Conservation (phyloP, 2,888 invertebrate species). For the Augiades crinisus region DNA sequence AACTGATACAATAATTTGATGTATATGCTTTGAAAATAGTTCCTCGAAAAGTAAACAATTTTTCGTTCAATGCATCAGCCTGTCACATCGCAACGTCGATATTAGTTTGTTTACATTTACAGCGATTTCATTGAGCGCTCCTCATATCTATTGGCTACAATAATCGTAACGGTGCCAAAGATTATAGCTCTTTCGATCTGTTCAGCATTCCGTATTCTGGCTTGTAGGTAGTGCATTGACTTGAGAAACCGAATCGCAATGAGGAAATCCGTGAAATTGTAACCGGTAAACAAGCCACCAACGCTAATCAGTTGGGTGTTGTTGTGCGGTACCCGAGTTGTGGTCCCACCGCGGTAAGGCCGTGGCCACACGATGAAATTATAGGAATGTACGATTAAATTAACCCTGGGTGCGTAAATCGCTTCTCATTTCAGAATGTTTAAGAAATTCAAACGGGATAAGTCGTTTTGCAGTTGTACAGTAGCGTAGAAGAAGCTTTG, state of each 20-base stretch:
- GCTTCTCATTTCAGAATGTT: too few relatives aligned
- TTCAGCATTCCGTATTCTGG: slow-evolving; percentile 10
- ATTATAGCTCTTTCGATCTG: slow-evolving; percentile 15
- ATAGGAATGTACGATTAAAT: too few relatives aligned
- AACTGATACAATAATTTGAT: too few relatives aligned
- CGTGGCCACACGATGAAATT: too few relatives aligned
- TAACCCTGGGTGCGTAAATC: too few relatives aligned
- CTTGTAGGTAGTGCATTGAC: slow-evolving; percentile 20
- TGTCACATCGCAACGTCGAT: neutral
- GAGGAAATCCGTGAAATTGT: slow-evolving; percentile 19
- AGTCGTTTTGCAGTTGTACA: too few relatives aligned
- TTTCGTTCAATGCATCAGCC: neutral
- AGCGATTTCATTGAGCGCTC: slow-evolving; percentile 1
- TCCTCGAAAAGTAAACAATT: neutral
- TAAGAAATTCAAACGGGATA: too few relatives aligned
- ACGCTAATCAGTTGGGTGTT: slow-evolving; percentile 9
- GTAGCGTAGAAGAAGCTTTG: too few relatives aligned
- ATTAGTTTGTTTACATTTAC: slow-evolving; percentile 8
- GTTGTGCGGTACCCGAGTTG: neutral
- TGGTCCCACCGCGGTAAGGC: neutral
- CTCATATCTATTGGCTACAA: slow-evolving; percentile 9
- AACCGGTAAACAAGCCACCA: slow-evolving; percentile 15
- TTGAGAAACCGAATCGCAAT: slow-evolving; percentile 19
- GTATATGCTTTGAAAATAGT: too few relatives aligned
- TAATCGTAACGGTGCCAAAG: slow-evolving; percentile 10